These are phyloP conservation scores for Anguilla anguilla DNA, from an alignment of 2,797 vertebrate species.

Conservation along the genomic window DNA sequence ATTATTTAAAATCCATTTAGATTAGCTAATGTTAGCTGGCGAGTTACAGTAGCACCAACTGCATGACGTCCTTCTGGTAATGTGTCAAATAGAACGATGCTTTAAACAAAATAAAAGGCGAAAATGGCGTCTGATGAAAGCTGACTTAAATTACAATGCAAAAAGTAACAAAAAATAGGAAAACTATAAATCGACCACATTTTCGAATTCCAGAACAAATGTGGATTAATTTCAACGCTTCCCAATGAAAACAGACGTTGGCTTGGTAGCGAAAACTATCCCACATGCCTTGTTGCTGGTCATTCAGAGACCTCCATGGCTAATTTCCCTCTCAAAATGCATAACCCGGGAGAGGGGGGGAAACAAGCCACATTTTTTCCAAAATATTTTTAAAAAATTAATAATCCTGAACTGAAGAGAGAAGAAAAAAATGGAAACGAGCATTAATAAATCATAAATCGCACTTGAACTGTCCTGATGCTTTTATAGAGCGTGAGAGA, in stretches of 20 bases:
- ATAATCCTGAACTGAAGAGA: slow-evolving; percentile 68
- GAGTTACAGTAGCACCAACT: slow-evolving; percentile 61
- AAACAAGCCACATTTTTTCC: slow-evolving; percentile 45
- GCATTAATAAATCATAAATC: slow-evolving; percentile 40
- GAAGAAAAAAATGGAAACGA: slow-evolving; percentile 55
- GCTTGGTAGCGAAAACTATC: slow-evolving; percentile 52
- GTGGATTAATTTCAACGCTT: slow-evolving; percentile 30
- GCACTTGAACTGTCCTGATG: slow-evolving; percentile 23
- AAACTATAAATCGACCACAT: background rate
- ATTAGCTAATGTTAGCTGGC: background rate
- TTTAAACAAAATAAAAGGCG: slow-evolving; percentile 57
- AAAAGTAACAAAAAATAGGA: slow-evolving; percentile 51
- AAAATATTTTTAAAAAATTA: background rate
- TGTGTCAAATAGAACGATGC: slow-evolving; percentile 70
- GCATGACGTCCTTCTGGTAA: slow-evolving; percentile 73
- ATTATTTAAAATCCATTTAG: slow-evolving; percentile 75
- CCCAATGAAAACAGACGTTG: slow-evolving; percentile 18
- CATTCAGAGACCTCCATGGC: slow-evolving; percentile 62
- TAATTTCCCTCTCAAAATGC: slow-evolving; percentile 69
- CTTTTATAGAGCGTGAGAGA: slow-evolving; percentile 37
- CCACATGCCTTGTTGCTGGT: slow-evolving; percentile 49
- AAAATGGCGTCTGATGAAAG: slow-evolving; percentile 78
- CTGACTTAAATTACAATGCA: slow-evolving; percentile 39
- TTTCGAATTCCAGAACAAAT: slow-evolving; percentile 48
- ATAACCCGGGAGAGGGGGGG: slow-evolving; percentile 59